phyloP scores from a whole-genome alignment of 35 echinoderm and acorn worm genomes.

The Anneissia japonica region DNA sequence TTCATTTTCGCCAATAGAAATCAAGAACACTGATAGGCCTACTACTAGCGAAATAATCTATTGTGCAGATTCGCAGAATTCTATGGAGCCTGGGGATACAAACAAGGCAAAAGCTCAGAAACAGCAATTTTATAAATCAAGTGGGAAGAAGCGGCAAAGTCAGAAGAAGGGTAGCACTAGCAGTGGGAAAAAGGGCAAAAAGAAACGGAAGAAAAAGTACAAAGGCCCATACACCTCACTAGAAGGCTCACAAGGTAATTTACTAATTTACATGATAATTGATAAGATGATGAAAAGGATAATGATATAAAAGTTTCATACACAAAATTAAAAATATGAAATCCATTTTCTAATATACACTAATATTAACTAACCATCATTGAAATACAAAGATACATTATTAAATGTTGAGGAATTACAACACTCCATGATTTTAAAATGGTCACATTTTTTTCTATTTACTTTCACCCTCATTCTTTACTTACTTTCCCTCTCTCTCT shows the following conservation, averaged over 20 bases:
- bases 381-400: too few species aligned
- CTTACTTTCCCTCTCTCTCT: too few species aligned
- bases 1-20: background rate
- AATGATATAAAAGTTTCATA: too few species aligned
- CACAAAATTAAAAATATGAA: too few species aligned
- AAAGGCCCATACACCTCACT: background rate
- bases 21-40: background rate
- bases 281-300: background rate
- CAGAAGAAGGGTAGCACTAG: background rate
- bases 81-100: background rate
- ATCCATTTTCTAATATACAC: too few species aligned
- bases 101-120: background rate
- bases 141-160: background rate
- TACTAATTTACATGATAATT: background rate
- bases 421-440: too few species aligned
- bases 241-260: background rate
- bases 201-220: background rate
- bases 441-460: too few species aligned
- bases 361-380: too few species aligned
- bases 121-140: background rate
- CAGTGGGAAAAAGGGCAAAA: background rate
- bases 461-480: too few species aligned
- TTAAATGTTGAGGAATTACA: too few species aligned
- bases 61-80: constrained; percentile 18
- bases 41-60: background rate